These are phyloP conservation scores for Grallaria varia DNA, from an alignment of 2,113 vertebrate species.

Conservation along the genomic window DNA sequence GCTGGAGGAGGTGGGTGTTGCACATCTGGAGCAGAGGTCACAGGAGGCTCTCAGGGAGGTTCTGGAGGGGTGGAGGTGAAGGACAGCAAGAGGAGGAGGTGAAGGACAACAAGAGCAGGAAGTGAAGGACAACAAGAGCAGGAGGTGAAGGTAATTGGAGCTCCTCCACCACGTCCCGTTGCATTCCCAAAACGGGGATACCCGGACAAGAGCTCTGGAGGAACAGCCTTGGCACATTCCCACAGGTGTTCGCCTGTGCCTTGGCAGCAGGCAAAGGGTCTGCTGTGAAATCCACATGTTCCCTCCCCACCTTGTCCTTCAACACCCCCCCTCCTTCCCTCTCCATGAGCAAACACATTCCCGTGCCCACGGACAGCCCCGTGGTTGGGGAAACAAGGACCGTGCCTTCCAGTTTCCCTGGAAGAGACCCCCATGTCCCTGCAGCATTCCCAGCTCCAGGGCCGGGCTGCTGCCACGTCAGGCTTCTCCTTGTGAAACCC, in stretches of 20 bases:
- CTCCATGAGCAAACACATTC: background rate
- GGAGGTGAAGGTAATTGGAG: too few species aligned
- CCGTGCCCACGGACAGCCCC: too few species aligned
- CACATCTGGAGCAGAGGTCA: background rate
- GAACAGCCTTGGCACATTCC: background rate
- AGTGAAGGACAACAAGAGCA: too few species aligned
- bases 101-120: too few species aligned
- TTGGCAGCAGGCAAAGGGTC: background rate
- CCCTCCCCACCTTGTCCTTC: background rate
- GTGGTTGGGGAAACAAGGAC: too few species aligned
- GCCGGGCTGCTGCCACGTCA: accelerated
- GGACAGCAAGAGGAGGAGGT: background rate
- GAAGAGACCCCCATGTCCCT: too few species aligned
- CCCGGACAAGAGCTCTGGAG: background rate
- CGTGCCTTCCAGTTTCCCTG: background rate
- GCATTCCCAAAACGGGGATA: too few species aligned
- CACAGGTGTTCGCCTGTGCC: background rate
- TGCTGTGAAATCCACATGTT: background rate
- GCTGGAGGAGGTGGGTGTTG: background rate
- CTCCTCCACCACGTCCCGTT: too few species aligned
- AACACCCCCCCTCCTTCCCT: background rate
- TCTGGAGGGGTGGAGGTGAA: background rate
- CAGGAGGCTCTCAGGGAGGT: background rate
- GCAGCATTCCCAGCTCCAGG: background rate
- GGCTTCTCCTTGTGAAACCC: background rate